Base-by-base conservation (phyloP, 1,140 invertebrate species). In the Pentalonia nigronervosa region DNA sequence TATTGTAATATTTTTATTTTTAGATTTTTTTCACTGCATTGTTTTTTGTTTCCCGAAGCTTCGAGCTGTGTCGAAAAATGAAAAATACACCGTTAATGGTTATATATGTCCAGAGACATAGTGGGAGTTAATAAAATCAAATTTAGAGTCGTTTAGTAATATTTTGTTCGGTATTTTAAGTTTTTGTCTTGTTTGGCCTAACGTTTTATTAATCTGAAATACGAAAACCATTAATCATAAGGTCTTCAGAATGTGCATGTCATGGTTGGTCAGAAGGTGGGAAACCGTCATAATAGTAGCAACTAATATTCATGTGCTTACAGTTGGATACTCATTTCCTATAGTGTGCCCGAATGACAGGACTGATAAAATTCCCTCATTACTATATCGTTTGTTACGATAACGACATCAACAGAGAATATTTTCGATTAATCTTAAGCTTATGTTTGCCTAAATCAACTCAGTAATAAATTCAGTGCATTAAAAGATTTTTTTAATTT, bases 11-110 rank as follows among this genome's bases (percentile, higher is more conserved):
- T 94, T 94, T 94, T 95, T 96, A 95, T 95, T 97, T 97, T 87
- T 96, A 97, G 98, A 95, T 98, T 98, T 95, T 96, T 97, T 94
- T 98, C 98, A 87, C 96, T 98, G 94, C 98, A 98, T 95, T 98
- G 98, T 95, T 97, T 97, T 95, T 96, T 98, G 48, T 98, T 98
- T 95, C 98, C 98, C 53, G 96, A 97, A 95, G 97, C 97, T 95
- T 96, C 96, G 94, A 97, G 97, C 95, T 98, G 98, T 95, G 96
- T 97, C 56, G 96, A 96, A 94, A 95, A 95, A 95, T 93, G 86
- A 93, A 25, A 30, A 90, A 60, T 90, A 41, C 25, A 34, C 56
- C 41, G 34, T 53, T 50, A 36, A 23, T 90, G 25, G 34, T 89
- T 34, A 36, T 36, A 53, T 89, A 25, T 9, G 36, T 56, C 36